Evolutionary conservation across 2,888 invertebrate genomes (phyloP).

Genomic region (Muscina levida): DNA sequence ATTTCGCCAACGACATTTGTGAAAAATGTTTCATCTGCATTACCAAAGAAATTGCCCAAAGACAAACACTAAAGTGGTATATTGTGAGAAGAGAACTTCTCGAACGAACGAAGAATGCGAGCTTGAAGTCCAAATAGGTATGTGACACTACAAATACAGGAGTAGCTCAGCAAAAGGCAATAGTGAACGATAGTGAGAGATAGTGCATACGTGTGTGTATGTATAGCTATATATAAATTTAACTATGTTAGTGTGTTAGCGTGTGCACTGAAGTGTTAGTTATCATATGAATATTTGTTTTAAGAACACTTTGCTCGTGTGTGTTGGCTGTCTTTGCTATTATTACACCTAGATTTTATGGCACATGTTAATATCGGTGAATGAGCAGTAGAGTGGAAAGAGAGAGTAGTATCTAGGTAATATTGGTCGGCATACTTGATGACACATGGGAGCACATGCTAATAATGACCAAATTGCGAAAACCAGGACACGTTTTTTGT

Average conservation of each 20-base stretch:
- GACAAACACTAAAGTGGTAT: constrained; percentile 4
- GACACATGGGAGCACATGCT: constrained; percentile 11
- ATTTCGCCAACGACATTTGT: constrained; percentile 49
- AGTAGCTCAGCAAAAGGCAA: too few species aligned
- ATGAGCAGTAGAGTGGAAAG: neutral
- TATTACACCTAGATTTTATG: constrained; percentile 1
- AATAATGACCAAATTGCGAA: neutral
- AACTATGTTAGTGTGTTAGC: neutral
- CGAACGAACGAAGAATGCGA: neutral
- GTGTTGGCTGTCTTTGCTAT: constrained; percentile 9
- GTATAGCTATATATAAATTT: neutral
- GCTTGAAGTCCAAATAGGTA: neutral
- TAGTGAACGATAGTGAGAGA: too few species aligned
- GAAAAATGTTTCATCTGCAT: constrained; percentile 45
- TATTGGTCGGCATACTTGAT: constrained; percentile 6
- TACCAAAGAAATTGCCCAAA: constrained; percentile 34
- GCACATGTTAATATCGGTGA: neutral
- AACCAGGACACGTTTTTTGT: neutral
- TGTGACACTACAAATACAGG: constrained; percentile 49
- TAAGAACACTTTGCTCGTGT: neutral
- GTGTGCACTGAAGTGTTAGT: neutral
- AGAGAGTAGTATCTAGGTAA: neutral
- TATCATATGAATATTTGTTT: neutral
- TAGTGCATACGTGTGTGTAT: constrained; percentile 5
- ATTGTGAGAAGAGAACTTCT: neutral